Evolutionary conservation across 2,113 vertebrate species (phyloP).

Genomic region (Nesospiza acunhae): DNA sequence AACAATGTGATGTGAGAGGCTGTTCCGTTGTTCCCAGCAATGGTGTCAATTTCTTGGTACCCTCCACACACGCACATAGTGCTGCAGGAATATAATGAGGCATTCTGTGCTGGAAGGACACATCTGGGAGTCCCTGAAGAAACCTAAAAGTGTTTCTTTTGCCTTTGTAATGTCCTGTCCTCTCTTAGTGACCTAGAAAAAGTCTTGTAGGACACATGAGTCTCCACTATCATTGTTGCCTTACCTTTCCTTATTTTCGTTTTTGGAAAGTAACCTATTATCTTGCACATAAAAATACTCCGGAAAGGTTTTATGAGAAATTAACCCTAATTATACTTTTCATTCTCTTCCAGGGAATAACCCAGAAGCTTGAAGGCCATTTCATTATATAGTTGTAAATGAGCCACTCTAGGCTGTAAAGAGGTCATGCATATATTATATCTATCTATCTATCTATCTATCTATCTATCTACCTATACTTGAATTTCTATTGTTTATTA

Average conservation of each 20-base stretch:
- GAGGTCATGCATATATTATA: not conserved
- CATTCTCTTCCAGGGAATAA: slow-evolving; percentile 26
- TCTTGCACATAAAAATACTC: not conserved
- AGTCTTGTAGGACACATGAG: not conserved
- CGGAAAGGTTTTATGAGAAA: slow-evolving; percentile 1
- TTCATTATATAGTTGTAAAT: not conserved
- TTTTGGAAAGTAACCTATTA: not conserved
- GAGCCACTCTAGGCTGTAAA: not conserved
- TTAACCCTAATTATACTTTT: slow-evolving; percentile 28
- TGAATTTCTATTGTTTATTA: not conserved
- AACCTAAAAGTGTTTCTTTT: not conserved
- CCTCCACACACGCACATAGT: not conserved
- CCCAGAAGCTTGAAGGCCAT: not conserved
- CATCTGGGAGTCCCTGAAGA: not conserved
- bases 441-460: not conserved
- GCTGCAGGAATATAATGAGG: not conserved
- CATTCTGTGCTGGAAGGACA: not conserved
- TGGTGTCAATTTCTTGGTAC: not conserved
- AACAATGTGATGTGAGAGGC: not conserved
- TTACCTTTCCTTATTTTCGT: not conserved
- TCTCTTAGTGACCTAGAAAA: slow-evolving; percentile 2
- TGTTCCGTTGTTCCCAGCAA: not conserved
- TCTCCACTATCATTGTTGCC: not conserved
- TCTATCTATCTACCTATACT: not conserved
- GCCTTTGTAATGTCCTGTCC: not conserved